Evolutionary conservation across 1,140 invertebrate genomes (phyloP), one percentile per base, ranked within the genome.

Genomic region (Drosophila ironensis): DNA sequence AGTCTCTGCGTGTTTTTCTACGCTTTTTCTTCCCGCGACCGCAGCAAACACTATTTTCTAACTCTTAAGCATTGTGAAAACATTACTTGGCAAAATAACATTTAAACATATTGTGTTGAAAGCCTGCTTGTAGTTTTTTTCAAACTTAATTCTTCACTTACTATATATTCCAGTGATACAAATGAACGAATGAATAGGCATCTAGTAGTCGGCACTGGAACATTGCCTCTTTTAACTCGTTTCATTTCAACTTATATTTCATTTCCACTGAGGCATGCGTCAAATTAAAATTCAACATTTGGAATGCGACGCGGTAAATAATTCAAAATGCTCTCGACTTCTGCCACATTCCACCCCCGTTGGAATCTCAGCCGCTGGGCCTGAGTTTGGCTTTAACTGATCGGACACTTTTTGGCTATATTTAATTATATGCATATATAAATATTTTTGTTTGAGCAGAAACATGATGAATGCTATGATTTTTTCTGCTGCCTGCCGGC

Each of bases 351-450:
- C 5, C 33, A 16, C 6, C 33, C 14, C 33, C 4, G 6, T 37
- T 22, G 5, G 20, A 2, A 22, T 22, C 20, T 2, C 20, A 22
- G n/a, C n/a, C n/a, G n/a, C n/a, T n/a, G n/a, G n/a, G n/a, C 20
- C 20, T 37, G 22, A 9, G n/a, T 24, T 16, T 46, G 59, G 59
- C 40, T 38, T 61, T 28, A 38, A 38, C 56, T 46, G 54, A 28
- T 17, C 40, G 59, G 41, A 60, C 30, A 61, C 35, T 68, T 68
- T 68, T 68, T 46, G 17, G 37, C 25, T 41, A 33, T 68, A 68
- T 68, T 68, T 56, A 68, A 68, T 68, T 68, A 68, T 68, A 54
- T 68, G 46, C 67, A 59, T 60, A 68, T 37, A 68, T 24, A 69
- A 56, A 56, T 69, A 68, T 68, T 68, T 66, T 28, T 51, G 40